These are phyloP conservation scores for Coelopa frigida DNA, from an alignment of 1,140 invertebrate species.

Conservation along the genomic window DNA sequence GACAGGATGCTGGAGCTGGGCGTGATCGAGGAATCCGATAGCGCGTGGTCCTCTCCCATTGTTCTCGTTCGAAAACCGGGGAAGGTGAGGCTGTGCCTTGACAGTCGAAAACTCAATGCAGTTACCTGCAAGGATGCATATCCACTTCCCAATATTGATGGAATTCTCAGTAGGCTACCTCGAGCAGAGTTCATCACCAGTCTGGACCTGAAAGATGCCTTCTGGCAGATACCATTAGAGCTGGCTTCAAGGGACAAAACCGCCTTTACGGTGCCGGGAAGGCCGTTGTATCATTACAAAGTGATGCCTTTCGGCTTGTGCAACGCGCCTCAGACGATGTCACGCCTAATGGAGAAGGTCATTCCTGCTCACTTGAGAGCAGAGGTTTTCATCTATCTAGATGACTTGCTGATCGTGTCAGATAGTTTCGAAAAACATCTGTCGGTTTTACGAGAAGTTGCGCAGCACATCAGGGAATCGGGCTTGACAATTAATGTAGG, in stretches of 20 bases:
- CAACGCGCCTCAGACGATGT: constrained; percentile 11
- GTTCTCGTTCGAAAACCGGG: constrained; percentile 26
- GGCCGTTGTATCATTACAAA: constrained; percentile 26
- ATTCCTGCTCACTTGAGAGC: constrained; percentile 36
- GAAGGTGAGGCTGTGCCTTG: constrained; percentile 27
- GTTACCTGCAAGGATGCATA: constrained; percentile 17
- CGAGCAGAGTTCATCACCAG: constrained; percentile 18
- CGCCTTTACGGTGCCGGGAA: constrained; percentile 37
- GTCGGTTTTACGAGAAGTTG: background rate
- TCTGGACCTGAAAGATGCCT: constrained; percentile 21
- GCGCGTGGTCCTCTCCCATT: constrained; percentile 11
- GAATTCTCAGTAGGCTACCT: constrained; percentile 17
- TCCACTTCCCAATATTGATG: constrained; percentile 23
- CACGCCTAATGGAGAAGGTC: constrained; percentile 14
- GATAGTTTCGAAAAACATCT: constrained; percentile 10
- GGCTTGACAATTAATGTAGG: constrained; percentile 19
- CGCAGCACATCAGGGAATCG: constrained; percentile 7
- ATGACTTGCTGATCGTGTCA: constrained; percentile 10
- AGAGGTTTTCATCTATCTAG: constrained; percentile 15
- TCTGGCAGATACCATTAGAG: constrained; percentile 10
- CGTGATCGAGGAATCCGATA: constrained; percentile 16
- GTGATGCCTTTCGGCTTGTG: constrained; percentile 21
- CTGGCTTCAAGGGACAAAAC: constrained; percentile 28
- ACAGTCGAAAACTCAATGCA: constrained; percentile 28
- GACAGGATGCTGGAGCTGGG: constrained; percentile 16